Percentiles rank a stretch among this genome's conserved stretches.
These are phyloP conservation scores for Lathamus discolor DNA, from an alignment of 2,113 vertebrate species.

Conservation along the genomic window DNA sequence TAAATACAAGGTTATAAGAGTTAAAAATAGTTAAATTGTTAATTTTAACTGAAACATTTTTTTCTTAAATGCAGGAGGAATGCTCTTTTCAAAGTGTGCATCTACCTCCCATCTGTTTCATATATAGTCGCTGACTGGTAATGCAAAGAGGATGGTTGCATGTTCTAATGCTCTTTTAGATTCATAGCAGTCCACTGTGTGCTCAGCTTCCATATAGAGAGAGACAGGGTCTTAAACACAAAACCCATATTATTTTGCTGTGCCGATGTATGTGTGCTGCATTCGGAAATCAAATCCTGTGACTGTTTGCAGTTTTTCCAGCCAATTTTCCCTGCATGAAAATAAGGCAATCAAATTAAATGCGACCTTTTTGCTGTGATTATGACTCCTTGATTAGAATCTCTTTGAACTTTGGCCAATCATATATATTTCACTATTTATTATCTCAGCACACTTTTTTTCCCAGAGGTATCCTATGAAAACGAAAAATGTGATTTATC, in stretches of 20 bases:
- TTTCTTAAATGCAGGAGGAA: not conserved
- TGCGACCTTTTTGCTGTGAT: slow-evolving; percentile 37
- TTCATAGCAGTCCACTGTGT: not conserved
- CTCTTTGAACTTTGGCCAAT: slow-evolving; percentile 29
- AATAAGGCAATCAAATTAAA: slow-evolving; percentile 50
- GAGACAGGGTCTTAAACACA: not conserved
- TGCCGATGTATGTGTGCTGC: not conserved
- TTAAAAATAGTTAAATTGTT: slow-evolving; percentile 35
- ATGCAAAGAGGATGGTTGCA: not conserved
- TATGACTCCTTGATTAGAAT: slow-evolving; percentile 38
- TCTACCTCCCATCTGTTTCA: not conserved
- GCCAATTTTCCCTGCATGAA: slow-evolving; percentile 18
- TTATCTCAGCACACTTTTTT: not conserved
- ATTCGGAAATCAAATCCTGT: slow-evolving; percentile 1
- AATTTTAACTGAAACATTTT: not conserved
- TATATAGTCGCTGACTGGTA: not conserved
- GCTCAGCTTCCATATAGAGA: not conserved
- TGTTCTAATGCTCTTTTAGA: not conserved
- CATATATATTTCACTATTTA: slow-evolving; percentile 17
- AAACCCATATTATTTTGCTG: not conserved
- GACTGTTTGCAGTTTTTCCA: not conserved
- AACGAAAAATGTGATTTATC: not conserved
- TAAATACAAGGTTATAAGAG: slow-evolving; percentile 23
- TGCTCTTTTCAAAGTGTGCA: not conserved
- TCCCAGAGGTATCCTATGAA: not conserved